phyloP scores from a whole-genome alignment of 2,888 invertebrate species.

The Anodontia alba region DNA sequence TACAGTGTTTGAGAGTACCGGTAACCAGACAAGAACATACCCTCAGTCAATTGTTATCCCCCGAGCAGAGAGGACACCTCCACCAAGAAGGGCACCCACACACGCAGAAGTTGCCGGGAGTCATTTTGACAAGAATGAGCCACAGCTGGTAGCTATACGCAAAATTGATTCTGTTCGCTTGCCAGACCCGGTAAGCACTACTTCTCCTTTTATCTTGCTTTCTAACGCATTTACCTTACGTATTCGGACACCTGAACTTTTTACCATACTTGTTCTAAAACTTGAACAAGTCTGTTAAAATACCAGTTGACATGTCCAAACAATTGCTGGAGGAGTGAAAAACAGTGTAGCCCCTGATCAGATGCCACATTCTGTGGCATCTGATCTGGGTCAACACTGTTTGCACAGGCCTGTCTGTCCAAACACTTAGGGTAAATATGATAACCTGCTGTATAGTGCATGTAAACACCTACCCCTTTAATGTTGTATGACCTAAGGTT shows the following conservation, averaged over 20 bases:
- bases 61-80: constrained; percentile 8
- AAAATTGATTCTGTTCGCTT: constrained; percentile 67
- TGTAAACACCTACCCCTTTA: neutral
- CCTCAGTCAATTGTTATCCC: neutral
- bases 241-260: too few relatives aligned
- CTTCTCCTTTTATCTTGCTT: neutral
- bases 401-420: too few relatives aligned
- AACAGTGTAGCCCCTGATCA: too few relatives aligned
- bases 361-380: too few relatives aligned
- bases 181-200: constrained; percentile 51
- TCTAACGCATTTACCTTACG: too few relatives aligned
- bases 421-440: too few relatives aligned
- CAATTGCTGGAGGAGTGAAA: too few relatives aligned
- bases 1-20: constrained; percentile 14
- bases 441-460: neutral
- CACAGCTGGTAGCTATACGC: constrained; percentile 74
- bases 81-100: constrained; percentile 18
- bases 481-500: too few relatives aligned
- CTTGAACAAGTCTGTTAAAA: too few relatives aligned
- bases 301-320: too few relatives aligned
- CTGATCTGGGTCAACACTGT: too few relatives aligned
- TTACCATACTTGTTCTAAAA: too few relatives aligned
- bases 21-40: neutral
- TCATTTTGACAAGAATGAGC: constrained; percentile 66
- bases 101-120: constrained; percentile 66